Evolutionary conservation across 2,113 vertebrate species (phyloP).

Genomic region (Eublepharis macularius): DNA sequence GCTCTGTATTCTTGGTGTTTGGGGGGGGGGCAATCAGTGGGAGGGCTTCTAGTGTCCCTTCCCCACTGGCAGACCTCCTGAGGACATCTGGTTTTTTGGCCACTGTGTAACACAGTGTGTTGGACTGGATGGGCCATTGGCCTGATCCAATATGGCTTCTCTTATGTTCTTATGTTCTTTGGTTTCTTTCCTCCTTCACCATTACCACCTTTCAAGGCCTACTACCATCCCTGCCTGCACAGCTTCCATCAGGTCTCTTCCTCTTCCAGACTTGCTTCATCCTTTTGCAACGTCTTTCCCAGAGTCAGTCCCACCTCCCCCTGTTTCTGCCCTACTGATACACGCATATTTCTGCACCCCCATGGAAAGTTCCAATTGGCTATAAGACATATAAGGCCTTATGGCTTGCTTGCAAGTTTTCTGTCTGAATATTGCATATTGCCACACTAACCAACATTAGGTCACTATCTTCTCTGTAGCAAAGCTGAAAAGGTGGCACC

Average conservation of each 20-base stretch:
- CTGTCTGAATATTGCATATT: not conserved
- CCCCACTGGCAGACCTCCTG: too few relatives aligned
- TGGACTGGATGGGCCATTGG: too few relatives aligned
- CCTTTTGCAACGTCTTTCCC: not conserved
- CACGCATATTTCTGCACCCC: not conserved
- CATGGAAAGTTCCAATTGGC: not conserved
- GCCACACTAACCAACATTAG: rapidly evolving
- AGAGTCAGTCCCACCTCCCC: not conserved
- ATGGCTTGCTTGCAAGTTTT: not conserved
- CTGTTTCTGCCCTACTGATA: not conserved
- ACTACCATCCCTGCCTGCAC: not conserved
- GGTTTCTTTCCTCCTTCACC: not conserved
- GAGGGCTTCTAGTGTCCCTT: too few relatives aligned
- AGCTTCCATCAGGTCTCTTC: not conserved
- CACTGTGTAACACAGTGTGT: too few relatives aligned
- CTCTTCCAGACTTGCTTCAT: not conserved
- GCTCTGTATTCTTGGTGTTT: too few relatives aligned
- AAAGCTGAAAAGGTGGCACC: too few relatives aligned
- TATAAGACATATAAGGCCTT: not conserved
- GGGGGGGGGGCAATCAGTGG: too few relatives aligned
- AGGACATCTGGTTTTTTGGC: too few relatives aligned
- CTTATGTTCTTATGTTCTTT: too few relatives aligned
- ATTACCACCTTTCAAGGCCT: not conserved
- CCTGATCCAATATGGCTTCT: too few relatives aligned
- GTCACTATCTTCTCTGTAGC: not conserved